Base-by-base conservation (phyloP, 2,888 invertebrate genomes). In the Drosophila antonietae region DNA sequence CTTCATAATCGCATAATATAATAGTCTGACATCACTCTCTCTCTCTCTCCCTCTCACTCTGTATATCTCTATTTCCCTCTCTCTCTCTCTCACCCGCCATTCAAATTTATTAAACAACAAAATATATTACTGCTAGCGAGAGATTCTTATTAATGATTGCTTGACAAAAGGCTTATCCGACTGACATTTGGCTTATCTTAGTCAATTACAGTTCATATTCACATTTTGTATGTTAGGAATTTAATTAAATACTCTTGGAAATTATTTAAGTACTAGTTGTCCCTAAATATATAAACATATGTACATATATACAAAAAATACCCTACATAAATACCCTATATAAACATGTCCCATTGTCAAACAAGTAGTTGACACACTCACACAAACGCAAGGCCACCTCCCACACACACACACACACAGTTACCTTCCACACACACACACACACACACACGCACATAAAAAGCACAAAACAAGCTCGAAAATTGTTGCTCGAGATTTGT, bases 401-500 rank as follows among this genome's bases (percentile, higher is more conserved):
- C 33, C 20, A 46, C 44, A 12, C 41, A 53, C 53, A 12, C 28
- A 53, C 53, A 53, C 8, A 0, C 41, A n/a, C 41, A 39, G 5
- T 15, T 7, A 23, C 55, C 12, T 41, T 6, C 23, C 23, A 28
- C 9, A 9, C 33, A 39, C 23, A 7, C 57, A 53, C 8, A 58
- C 57, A 64, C 23, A 1, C 51, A 52, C 47, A 52, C 51, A 44
- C 18, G 41, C 10, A 58, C 57, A 64, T 4, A 52, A 71, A 64
- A 64, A 6, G n/a, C 47, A 47, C 31, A 47, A 79, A 73, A 74
- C 67, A 75, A 68, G 57, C 67, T 85, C 56, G 68, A 69, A 72
- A 74, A 68, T 79, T 74, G 83, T 82, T 55, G 86, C 62, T 55
- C 74, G 67, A 77, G 83, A 80, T 85, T 88, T 73, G 66, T 69